A percentile compares a stretch with the other conserved stretches of the same genome.
phyloP scores from a whole-genome alignment of 2,113 vertebrate species.

The Apeltes quadracus region DNA sequence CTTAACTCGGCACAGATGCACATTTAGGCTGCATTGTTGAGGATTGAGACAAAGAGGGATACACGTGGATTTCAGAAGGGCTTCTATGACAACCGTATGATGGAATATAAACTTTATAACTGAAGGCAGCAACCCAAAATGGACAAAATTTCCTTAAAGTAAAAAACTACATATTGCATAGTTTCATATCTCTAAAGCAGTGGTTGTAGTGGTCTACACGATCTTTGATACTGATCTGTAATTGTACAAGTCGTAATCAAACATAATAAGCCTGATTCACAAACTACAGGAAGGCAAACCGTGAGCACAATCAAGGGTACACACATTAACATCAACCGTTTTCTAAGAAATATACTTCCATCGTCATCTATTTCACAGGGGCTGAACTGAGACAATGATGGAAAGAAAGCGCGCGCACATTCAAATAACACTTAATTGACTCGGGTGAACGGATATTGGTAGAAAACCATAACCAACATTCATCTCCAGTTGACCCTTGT shows the following conservation, averaged over 20 bases:
- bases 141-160: not conserved
- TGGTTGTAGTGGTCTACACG: too few relatives aligned
- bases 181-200: not conserved
- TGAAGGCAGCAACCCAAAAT: not conserved
- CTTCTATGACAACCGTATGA: not conserved
- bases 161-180: not conserved
- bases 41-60: not conserved
- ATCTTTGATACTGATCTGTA: too few relatives aligned
- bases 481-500: constrained; percentile 10
- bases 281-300: constrained; percentile 15
- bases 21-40: constrained; percentile 5
- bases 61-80: not conserved
- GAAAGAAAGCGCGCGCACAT: constrained; percentile 1
- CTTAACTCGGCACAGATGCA: not conserved
- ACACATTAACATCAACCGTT: not conserved
- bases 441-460: not conserved
- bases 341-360: not conserved
- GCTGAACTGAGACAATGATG: constrained; percentile 12
- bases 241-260: too few relatives aligned
- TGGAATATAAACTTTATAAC: not conserved
- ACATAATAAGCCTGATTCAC: constrained; percentile 15
- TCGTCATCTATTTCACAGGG: not conserved
- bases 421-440: constrained; percentile 1
- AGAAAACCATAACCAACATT: constrained; percentile 29
- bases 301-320: too few relatives aligned